Conservation (phyloP, 2,888 invertebrate species). For the Agonopterix alstromeriana region DNA sequence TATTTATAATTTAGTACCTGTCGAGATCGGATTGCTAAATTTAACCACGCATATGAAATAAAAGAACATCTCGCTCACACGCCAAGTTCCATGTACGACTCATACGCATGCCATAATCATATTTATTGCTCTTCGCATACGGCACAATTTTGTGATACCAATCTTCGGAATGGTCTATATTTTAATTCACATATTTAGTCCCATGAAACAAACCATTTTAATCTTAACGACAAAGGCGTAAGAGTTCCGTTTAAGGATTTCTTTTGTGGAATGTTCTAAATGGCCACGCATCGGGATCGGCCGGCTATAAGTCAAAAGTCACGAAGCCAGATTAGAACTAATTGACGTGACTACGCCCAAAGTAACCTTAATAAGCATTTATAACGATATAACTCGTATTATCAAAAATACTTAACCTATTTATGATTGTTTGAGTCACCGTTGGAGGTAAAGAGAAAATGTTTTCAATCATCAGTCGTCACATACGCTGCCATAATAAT, state of each 20-base stretch:
- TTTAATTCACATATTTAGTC: conserved; percentile 3
- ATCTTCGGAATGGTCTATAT: conserved; percentile 35
- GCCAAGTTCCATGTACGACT: conserved; percentile 1
- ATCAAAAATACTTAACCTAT: conserved; percentile 72
- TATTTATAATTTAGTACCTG: no score
- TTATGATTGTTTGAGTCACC: conserved; percentile 26
- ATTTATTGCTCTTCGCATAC: conserved; percentile 22
- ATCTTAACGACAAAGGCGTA: no score
- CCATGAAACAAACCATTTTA: no score
- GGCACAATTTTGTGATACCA: conserved; percentile 38
- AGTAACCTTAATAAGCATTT: conserved; percentile 65
- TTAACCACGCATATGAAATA: no score
- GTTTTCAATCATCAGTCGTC: no score
- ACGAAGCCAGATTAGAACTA: conserved; percentile 63
- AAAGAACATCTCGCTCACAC: no score
- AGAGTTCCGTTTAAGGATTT: no score
- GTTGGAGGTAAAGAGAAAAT: no score
- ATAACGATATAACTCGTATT: conserved; percentile 64
- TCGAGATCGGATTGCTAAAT: no score
- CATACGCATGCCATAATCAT: conserved; percentile 6
- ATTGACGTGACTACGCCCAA: conserved; percentile 65
- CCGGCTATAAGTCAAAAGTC: conserved; percentile 68
- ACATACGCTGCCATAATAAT: no score
- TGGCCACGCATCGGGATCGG: conserved; percentile 57
- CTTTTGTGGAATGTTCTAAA: conserved; percentile 24